Evolutionary conservation across 1,140 invertebrate genomes (phyloP).

Genomic region (Bathynomus jamesi): DNA sequence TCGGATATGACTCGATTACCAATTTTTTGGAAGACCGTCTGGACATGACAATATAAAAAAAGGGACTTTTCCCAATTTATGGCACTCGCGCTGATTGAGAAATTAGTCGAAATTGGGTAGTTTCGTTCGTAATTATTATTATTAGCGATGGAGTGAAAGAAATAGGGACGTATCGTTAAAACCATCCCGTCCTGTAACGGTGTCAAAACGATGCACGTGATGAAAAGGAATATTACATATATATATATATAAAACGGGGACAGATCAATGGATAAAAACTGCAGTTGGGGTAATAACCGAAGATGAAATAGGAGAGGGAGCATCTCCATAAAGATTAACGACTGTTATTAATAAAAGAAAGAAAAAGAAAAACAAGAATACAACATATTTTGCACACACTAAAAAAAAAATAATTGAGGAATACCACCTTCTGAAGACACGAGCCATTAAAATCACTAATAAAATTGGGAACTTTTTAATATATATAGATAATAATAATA

Average conservation of each 20-base stretch:
- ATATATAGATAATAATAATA: too few species aligned
- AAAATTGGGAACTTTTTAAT: too few species aligned
- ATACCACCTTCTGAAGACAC: not conserved
- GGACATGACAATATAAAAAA: not conserved
- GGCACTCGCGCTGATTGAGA: not conserved
- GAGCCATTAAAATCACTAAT: not conserved
- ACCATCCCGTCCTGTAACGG: too few species aligned
- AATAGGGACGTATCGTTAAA: not conserved
- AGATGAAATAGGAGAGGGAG: not conserved
- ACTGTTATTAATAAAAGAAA: not conserved
- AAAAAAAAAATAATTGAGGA: not conserved
- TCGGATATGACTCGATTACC: not conserved
- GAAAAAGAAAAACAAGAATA: not conserved
- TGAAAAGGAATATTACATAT: not conserved
- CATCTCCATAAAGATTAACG: not conserved
- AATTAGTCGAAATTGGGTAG: not conserved
- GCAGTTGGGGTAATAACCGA: not conserved
- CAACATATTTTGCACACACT: not conserved
- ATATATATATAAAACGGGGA: too few species aligned
- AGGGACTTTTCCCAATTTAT: not conserved
- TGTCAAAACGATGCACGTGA: conserved; percentile 1
- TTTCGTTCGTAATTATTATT: not conserved
- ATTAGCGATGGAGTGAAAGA: not conserved
- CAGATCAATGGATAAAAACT: not conserved
- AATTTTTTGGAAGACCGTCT: not conserved